These are phyloP conservation scores for Cyanoliseus patagonus DNA, from an alignment of 2,113 vertebrate genomes.

Conservation along the genomic window DNA sequence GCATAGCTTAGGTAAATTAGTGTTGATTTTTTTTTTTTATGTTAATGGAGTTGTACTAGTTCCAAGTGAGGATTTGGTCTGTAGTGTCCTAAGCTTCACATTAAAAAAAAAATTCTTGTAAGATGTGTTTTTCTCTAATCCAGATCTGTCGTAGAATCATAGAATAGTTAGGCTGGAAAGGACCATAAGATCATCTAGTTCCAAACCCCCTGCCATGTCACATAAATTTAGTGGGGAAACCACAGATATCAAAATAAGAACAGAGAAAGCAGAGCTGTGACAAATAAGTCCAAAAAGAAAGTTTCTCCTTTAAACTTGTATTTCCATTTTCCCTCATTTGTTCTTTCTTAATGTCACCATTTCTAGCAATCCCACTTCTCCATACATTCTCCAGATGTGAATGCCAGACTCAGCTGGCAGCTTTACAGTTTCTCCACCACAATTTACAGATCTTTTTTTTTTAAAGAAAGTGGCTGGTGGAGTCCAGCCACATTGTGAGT, in stretches of 20 bases:
- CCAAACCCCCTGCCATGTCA: not conserved
- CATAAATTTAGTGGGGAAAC: not conserved
- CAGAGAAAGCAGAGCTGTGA: not conserved
- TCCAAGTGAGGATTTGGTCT: not conserved
- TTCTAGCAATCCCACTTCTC: not conserved
- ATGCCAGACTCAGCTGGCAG: not conserved
- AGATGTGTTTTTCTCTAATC: not conserved
- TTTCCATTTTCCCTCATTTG: not conserved
- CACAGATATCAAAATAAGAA: not conserved
- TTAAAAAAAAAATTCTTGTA: not conserved
- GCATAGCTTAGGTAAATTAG: conserved; percentile 2
- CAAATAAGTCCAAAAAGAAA: not conserved
- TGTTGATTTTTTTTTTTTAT: not conserved
- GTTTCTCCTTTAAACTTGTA: not conserved
- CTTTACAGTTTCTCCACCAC: not conserved
- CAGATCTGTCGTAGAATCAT: not conserved
- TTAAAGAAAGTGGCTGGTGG: not conserved
- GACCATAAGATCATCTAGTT: too few species aligned
- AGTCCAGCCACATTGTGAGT: not conserved
- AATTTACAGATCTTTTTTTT: not conserved
- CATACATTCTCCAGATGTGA: not conserved
- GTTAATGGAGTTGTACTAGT: not conserved
- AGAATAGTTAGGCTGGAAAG: too few species aligned
- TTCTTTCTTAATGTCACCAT: not conserved
- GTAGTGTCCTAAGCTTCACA: not conserved